A percentile compares a stretch with the other conserved stretches of the same genome.
These are phyloP conservation scores for Gobio occitaniae DNA, from an alignment of 2,797 vertebrate species.

Conservation along the genomic window DNA sequence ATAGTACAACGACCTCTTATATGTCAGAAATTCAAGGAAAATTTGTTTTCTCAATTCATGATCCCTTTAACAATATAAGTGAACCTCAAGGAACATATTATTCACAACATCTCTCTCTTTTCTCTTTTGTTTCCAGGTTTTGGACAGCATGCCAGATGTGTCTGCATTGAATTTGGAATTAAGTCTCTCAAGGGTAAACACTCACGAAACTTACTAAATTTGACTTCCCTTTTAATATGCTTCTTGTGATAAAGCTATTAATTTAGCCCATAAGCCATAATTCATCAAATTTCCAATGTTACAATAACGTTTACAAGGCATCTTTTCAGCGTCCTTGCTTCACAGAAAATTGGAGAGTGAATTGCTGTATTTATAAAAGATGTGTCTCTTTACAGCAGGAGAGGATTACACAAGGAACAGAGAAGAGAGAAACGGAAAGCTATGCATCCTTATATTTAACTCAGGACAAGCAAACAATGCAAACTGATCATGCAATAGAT, in stretches of 20 bases:
- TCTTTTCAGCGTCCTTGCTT: slow-evolving; percentile 20
- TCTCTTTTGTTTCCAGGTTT: neutral
- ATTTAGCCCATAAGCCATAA: slow-evolving; percentile 4
- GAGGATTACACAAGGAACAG: neutral
- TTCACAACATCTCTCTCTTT: slow-evolving; percentile 15
- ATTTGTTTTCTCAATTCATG: no score
- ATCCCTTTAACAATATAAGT: no score
- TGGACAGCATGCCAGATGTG: neutral
- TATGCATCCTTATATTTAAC: slow-evolving; percentile 46
- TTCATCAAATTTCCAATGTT: slow-evolving; percentile 11
- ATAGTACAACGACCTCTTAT: no score
- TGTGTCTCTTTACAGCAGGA: slow-evolving; percentile 6
- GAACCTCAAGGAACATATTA: neutral
- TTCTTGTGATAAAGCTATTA: neutral
- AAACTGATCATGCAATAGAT: slow-evolving; percentile 56
- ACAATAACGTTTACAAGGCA: slow-evolving; percentile 14
- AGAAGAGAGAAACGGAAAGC: neutral
- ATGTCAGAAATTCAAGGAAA: no score
- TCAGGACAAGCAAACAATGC: slow-evolving; percentile 44
- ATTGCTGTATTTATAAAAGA: slow-evolving; percentile 24
- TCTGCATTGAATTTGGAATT: neutral
- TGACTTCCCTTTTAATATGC: neutral
- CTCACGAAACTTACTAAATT: neutral
- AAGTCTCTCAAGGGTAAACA: slow-evolving; percentile 23
- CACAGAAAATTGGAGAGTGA: slow-evolving; percentile 30